Percentiles rank a stretch among this genome's conserved stretches.
These are phyloP conservation scores for Choristoneura fumiferana DNA, from an alignment of 1,140 invertebrate species.

Conservation along the genomic window DNA sequence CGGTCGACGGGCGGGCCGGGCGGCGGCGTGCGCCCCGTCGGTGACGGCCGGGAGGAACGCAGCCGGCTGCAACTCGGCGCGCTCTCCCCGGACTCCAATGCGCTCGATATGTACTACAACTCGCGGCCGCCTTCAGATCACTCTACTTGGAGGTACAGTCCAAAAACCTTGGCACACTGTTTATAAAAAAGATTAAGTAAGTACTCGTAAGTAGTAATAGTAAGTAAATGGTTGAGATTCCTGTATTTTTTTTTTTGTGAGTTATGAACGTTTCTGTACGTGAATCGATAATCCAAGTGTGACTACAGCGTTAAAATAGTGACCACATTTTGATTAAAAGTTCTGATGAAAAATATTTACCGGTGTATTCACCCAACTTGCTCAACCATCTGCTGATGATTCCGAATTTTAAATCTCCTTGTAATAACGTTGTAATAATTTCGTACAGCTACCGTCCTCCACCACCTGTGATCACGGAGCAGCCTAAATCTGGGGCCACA, in stretches of 20 bases:
- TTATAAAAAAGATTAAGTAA: no score
- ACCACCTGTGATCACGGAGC: constrained; percentile 93
- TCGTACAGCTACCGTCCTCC: constrained; percentile 79
- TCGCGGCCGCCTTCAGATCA: constrained; percentile 81
- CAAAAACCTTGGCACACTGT: neutral
- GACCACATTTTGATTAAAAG: no score
- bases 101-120: constrained; percentile 90
- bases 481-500: constrained; percentile 88
- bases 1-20: constrained; percentile 53
- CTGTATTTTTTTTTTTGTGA: no score
- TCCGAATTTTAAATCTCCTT: no score
- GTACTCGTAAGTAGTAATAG: no score
- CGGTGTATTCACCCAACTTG: no score
- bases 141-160: constrained; percentile 71
- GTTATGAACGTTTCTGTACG: no score
- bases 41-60: constrained; percentile 87
- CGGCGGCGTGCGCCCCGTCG: constrained; percentile 60
- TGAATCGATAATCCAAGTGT: no score
- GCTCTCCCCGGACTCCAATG: constrained; percentile 83
- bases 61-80: constrained; percentile 85
- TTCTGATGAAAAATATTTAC: no score
- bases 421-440: no score
- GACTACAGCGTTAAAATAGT: no score
- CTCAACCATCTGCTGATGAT: no score
- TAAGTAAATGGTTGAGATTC: constrained; percentile 11